A percentile compares a stretch with the other conserved stretches of the same genome.
These are phyloP conservation scores for Pemphigus obesinymphae DNA, from an alignment of 1,140 invertebrate species.

Conservation along the genomic window DNA sequence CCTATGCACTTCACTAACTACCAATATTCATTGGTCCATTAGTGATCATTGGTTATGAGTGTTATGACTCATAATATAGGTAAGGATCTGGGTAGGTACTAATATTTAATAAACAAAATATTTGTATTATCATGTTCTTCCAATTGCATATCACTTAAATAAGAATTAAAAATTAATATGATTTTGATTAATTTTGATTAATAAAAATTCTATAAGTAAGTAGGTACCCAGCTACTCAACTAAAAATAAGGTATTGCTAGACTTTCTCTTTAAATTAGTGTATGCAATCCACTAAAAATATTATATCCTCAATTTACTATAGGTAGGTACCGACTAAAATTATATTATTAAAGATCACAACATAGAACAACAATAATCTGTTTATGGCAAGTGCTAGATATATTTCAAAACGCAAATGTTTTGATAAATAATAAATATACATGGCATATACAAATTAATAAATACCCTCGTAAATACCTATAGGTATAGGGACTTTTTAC, in stretches of 20 bases:
- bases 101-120: too few relatives aligned
- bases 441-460: neutral
- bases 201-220: neutral
- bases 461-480: too few relatives aligned
- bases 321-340: neutral
- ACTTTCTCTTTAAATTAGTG: conserved; percentile 18
- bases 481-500: too few relatives aligned
- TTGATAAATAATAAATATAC: too few relatives aligned
- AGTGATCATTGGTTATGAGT: too few relatives aligned
- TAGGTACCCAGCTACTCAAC: neutral
- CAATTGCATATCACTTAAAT: too few relatives aligned
- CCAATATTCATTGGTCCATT: too few relatives aligned
- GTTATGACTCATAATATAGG: too few relatives aligned
- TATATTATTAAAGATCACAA: neutral
- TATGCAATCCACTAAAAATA: neutral
- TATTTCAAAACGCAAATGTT: neutral
- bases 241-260: neutral
- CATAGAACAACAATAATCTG: neutral
- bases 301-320: neutral
- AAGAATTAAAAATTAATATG: neutral
- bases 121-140: too few relatives aligned
- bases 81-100: too few relatives aligned
- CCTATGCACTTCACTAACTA: too few relatives aligned
- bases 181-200: neutral
- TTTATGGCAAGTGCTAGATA: neutral